These are phyloP conservation scores for Mormyrus proboscirostris DNA, from an alignment of 2,797 vertebrate species.

Conservation along the genomic window DNA sequence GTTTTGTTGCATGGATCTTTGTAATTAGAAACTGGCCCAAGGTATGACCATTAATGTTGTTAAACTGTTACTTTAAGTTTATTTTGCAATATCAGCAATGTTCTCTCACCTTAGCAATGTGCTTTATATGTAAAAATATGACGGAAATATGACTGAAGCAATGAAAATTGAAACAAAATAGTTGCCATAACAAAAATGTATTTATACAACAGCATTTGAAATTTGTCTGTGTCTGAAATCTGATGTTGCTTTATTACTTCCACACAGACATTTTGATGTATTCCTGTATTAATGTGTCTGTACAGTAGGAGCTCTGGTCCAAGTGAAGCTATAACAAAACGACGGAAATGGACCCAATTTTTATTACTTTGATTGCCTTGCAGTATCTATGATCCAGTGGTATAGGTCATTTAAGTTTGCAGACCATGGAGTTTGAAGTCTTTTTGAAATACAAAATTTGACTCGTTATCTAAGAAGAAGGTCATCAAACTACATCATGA, in stretches of 20 bases:
- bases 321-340: not conserved
- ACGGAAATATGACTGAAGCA: not conserved
- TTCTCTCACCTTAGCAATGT: not conserved
- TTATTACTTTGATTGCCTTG: not conserved
- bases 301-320: not conserved
- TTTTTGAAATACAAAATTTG: not conserved
- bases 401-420: not conserved
- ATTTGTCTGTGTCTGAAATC: not conserved
- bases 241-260: not conserved
- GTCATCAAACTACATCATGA: not conserved
- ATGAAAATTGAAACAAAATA: not conserved
- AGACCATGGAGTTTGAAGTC: not conserved
- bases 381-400: not conserved
- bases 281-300: not conserved
- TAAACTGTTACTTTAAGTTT: not conserved
- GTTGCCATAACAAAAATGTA: not conserved
- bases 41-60: not conserved
- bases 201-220: not conserved
- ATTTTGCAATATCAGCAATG: not conserved
- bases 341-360: not conserved
- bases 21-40: not conserved
- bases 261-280: not conserved
- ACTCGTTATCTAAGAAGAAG: not conserved
- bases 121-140: not conserved
- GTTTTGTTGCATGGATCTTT: not conserved